These are phyloP conservation scores for Eremophila alpestris DNA, from an alignment of 2,797 vertebrate genomes.

Conservation along the genomic window DNA sequence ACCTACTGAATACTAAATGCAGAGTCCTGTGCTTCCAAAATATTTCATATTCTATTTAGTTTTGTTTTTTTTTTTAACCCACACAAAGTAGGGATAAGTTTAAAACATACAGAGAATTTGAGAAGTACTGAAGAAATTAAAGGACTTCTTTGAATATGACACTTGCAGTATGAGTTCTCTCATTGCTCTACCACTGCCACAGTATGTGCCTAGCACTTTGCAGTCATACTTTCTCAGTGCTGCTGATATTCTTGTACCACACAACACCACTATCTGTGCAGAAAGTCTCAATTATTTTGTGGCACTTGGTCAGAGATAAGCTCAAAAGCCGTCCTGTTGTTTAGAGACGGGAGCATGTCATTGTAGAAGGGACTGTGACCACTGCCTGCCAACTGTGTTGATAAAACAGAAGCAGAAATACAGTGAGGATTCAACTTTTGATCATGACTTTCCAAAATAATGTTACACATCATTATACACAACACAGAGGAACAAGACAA, in stretches of 20 bases:
- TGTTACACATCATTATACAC: neutral
- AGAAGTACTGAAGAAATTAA: neutral
- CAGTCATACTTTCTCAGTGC: neutral
- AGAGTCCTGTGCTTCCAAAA: neutral
- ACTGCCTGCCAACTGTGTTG: neutral
- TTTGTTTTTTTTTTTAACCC: neutral
- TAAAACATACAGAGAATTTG: neutral
- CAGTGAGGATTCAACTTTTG: neutral
- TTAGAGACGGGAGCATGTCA: neutral
- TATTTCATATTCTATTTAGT: neutral
- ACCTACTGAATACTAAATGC: neutral
- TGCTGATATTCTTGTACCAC: neutral
- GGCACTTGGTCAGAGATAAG: neutral
- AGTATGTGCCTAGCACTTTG: neutral
- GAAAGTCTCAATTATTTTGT: neutral
- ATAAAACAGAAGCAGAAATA: neutral
- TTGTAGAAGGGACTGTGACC: neutral
- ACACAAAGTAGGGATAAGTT: neutral
- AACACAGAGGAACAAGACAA: constrained; percentile 18
- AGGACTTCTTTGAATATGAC: neutral
- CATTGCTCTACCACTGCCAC: neutral
- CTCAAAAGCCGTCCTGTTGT: neutral
- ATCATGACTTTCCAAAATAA: constrained; percentile 7
- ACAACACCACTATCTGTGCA: neutral
- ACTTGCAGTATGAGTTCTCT: neutral